Evolutionary conservation across 1,140 invertebrate species (phyloP), one percentile per base, ranked within the genome.

Genomic region (Bilobella aurantiaca): DNA sequence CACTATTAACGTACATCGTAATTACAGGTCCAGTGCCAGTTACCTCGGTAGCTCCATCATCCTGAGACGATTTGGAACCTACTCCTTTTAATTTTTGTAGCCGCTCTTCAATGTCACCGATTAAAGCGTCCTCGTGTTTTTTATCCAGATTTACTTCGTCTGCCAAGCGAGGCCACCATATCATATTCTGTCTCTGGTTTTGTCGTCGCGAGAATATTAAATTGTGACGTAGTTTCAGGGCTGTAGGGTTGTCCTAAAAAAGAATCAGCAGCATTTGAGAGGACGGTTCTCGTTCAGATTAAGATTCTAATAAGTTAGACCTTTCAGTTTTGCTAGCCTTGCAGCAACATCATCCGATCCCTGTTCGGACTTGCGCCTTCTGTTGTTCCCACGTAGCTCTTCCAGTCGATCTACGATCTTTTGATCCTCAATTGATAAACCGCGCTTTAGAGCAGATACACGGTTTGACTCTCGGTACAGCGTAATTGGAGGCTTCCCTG

Each of bases 181-280:
- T 84, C 82, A 73, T 84, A 79, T 25, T 78, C 79, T 77, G 85
- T 84, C 69, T 86, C 81, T 69, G 84, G 70, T 84, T 83, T 63
- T 78, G 81, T 74, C 81, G 78, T 64, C 74, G 58, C 2, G 57
- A 31, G 23, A 3, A 31, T 29, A 1, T 14, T 30, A 34, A 18
- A 53, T 61, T 32, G 12, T 30, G 42, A 12, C 2, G 32, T 21
- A 29, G 47, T 16, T 30, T 12, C 27, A 53, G 66, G 47, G 47
- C 28, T 27, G 23, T 53, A 53, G 5, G 49, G 8, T 66, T 63
- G 1, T 18, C 25, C 59, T 62, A 23, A 62, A 12, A 53, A 42
- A 42, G 8, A 42, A 42, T 42, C 8, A 12, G 8, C 37, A n/a
- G n/a, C n/a, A n/a, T n/a, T n/a, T n/a, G n/a, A 42, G n/a, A 42